Conservation (phyloP, 1,140 invertebrate species). For the Pemphigus obesinymphae region DNA sequence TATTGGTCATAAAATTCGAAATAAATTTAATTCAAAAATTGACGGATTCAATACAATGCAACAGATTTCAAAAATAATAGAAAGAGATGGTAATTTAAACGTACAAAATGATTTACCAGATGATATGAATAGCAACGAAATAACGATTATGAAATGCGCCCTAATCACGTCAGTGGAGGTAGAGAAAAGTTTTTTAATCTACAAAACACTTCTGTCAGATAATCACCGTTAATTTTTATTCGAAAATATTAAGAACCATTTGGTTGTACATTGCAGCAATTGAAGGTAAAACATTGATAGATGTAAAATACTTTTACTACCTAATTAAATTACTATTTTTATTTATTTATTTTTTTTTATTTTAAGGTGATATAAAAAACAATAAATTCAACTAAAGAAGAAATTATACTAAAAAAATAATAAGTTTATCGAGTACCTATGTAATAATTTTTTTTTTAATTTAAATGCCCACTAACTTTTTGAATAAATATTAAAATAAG, state of each 20-base stretch:
- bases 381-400: background rate
- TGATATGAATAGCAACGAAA: background rate
- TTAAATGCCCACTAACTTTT: background rate
- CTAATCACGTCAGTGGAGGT: background rate
- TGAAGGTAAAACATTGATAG: background rate
- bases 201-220: background rate
- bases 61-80: background rate
- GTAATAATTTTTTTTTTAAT: background rate
- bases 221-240: background rate
- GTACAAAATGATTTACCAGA: background rate
- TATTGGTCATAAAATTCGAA: background rate
- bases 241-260: background rate
- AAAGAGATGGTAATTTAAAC: background rate
- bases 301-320: background rate
- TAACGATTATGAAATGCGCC: background rate
- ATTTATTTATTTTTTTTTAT: background rate
- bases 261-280: background rate
- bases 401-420: too few species aligned
- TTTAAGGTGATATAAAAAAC: background rate
- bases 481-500: background rate
- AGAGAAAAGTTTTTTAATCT: background rate
- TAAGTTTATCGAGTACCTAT: background rate
- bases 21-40: background rate
- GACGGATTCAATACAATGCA: background rate
- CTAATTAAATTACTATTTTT: background rate